A percentile compares a stretch with the other conserved stretches of the same genome.
Conservation (phyloP, 2,113 vertebrate species). For the Gymnarchus niloticus region DNA sequence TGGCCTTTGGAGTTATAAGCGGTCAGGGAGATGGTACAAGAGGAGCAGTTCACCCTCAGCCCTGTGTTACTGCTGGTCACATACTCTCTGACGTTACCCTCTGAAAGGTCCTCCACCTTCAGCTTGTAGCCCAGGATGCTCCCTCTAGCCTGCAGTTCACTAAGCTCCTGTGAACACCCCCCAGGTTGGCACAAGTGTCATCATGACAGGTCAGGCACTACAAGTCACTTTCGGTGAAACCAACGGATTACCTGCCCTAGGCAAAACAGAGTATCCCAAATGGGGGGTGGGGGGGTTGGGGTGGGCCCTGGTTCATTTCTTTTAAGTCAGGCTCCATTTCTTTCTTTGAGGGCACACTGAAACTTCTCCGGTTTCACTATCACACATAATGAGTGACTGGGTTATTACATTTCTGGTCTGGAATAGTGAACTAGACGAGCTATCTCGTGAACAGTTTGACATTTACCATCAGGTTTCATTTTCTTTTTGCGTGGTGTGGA, state of each 20-base stretch:
- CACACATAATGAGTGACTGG: conserved; percentile 26
- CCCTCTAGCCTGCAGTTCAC: conserved; percentile 48
- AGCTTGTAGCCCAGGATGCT: conserved; percentile 50
- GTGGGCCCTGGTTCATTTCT: conserved; percentile 49
- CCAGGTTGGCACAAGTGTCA: too few relatives aligned
- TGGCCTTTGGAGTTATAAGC: conserved; percentile 56
- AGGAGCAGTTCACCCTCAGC: conserved; percentile 28
- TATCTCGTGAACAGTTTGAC: conserved; percentile 38
- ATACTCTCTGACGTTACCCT: background rate
- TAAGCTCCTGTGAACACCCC: conserved; percentile 40
- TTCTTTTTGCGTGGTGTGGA: background rate
- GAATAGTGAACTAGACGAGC: background rate
- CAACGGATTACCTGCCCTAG: background rate
- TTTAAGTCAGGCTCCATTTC: conserved; percentile 47
- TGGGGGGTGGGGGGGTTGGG: background rate
- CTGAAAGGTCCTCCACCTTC: conserved; percentile 16
- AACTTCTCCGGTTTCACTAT: conserved; percentile 55
- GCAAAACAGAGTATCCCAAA: background rate
- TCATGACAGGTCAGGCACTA: too few relatives aligned
- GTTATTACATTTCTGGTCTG: conserved; percentile 26
- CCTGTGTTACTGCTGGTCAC: background rate
- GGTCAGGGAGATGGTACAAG: conserved; percentile 50
- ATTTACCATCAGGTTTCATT: conserved; percentile 35
- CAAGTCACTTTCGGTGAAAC: too few relatives aligned
- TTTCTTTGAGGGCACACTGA: conserved; percentile 53